Percentiles rank a stretch among this genome's conserved stretches.
These are phyloP conservation scores for Aproaerema taeniolella DNA, from an alignment of 2,888 invertebrate species.

Conservation along the genomic window DNA sequence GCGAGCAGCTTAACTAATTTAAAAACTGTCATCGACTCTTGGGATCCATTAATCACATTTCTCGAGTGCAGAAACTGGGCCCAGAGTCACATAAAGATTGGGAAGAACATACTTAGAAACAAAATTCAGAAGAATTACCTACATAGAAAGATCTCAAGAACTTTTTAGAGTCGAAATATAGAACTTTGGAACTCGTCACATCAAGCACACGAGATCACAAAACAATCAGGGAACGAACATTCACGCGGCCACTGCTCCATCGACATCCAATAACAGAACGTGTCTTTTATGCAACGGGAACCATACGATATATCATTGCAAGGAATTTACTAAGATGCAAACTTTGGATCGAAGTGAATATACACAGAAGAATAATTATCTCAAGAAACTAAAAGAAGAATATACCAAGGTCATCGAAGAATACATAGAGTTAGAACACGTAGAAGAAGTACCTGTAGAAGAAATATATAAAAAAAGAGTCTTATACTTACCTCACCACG, in stretches of 20 bases:
- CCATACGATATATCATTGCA: slow-evolving; percentile 17
- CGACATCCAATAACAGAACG: too few species aligned
- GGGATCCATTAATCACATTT: neutral
- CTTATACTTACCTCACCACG: too few species aligned
- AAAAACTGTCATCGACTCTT: neutral
- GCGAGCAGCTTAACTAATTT: slow-evolving; percentile 13
- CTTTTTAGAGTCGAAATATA: neutral
- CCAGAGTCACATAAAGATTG: too few species aligned
- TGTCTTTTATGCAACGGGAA: slow-evolving; percentile 13
- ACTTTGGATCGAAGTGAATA: slow-evolving; percentile 11
- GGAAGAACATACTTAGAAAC: neutral
- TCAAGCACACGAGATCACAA: too few species aligned
- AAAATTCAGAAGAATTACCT: neutral
- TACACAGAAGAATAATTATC: neutral
- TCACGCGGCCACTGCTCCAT: too few species aligned
- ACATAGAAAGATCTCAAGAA: neutral
- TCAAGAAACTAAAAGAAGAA: too few species aligned
- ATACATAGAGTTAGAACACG: too few species aligned
- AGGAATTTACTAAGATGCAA: slow-evolving; percentile 13
- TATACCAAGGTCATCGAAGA: too few species aligned
- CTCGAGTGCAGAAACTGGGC: neutral
- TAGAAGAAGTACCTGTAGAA: too few species aligned
- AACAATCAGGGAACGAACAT: too few species aligned
- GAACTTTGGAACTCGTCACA: slow-evolving; percentile 3
- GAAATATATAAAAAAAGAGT: too few species aligned